Evolutionary conservation across 2,888 invertebrate species (phyloP).

Genomic region (Trachelus iudaicus): DNA sequence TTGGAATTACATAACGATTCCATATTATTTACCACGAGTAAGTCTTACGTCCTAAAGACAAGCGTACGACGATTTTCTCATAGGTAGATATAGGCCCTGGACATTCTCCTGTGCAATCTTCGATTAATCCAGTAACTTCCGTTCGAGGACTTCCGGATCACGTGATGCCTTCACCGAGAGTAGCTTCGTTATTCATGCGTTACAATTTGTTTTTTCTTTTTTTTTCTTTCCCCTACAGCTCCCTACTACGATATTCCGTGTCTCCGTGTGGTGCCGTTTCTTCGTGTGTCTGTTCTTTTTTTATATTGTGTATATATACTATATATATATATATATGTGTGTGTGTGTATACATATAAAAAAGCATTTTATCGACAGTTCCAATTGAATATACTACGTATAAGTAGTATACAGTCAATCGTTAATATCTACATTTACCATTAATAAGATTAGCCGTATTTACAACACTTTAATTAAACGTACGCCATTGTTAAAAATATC

Average conservation of each 20-base stretch:
- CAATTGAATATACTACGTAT: slow-evolving; percentile 39
- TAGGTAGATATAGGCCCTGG: slow-evolving; percentile 14
- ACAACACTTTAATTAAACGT: slow-evolving; percentile 41
- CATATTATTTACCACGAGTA: neutral
- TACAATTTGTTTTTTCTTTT: slow-evolving; percentile 24
- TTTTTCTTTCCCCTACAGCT: slow-evolving; percentile 11
- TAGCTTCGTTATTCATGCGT: neutral
- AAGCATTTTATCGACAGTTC: slow-evolving; percentile 56
- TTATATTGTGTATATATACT: slow-evolving; percentile 13
- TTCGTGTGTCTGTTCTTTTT: slow-evolving; percentile 17
- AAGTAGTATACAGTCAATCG: slow-evolving; percentile 3
- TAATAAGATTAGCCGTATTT: slow-evolving; percentile 55
- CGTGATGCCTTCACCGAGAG: neutral
- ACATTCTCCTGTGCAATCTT: neutral
- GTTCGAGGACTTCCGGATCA: neutral
- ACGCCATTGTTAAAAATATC: slow-evolving; percentile 52
- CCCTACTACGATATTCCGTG: neutral
- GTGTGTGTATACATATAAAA: slow-evolving; percentile 52
- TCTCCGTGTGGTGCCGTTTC: slow-evolving; percentile 6
- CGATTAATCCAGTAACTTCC: neutral
- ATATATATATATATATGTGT: neutral
- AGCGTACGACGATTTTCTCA: neutral
- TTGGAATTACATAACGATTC: neutral
- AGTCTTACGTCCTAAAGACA: neutral
- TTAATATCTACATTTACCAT: slow-evolving; percentile 37